phyloP scores from a whole-genome alignment of 1,140 invertebrate genomes.

The Sycophaga agraensis region DNA sequence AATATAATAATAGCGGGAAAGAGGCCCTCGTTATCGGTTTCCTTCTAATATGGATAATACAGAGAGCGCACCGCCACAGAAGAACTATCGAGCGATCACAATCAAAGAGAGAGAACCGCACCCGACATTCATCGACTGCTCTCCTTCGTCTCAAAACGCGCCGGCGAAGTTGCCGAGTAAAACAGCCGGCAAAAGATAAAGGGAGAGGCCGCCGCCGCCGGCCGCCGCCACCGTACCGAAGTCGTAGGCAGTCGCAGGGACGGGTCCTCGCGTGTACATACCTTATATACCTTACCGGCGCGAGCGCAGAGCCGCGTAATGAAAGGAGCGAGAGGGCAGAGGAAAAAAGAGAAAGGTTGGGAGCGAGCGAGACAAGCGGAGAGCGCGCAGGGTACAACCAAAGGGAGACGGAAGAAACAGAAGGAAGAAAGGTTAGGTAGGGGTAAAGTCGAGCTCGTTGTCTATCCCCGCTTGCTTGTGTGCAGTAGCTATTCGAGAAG shows the following conservation, averaged over 20 bases:
- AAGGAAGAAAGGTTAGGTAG: background rate
- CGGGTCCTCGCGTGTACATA: too few relatives aligned
- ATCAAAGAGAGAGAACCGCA: too few relatives aligned
- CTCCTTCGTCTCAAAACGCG: too few relatives aligned
- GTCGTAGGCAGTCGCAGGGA: background rate
- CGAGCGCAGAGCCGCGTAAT: slow-evolving; percentile 7
- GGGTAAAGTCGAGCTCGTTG: slow-evolving; percentile 4
- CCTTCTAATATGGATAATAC: too few relatives aligned
- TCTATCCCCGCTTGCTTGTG: too few relatives aligned
- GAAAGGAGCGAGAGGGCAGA: slow-evolving; percentile 2
- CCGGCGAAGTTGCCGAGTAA: background rate
- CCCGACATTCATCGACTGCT: too few relatives aligned
- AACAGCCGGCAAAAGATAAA: background rate
- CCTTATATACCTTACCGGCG: background rate
- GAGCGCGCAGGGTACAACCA: background rate
- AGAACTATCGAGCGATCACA: too few relatives aligned
- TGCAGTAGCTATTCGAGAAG: too few relatives aligned
- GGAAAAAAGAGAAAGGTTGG: background rate
- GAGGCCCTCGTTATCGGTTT: too few relatives aligned
- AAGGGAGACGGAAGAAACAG: background rate
- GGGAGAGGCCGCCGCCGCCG: background rate
- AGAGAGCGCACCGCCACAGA: too few relatives aligned
- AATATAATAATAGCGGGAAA: too few relatives aligned
- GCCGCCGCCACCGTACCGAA: too few relatives aligned
- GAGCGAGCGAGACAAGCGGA: background rate